Evolutionary conservation across 2,113 vertebrate species (phyloP).

Genomic region (Malaclemys terrapin): DNA sequence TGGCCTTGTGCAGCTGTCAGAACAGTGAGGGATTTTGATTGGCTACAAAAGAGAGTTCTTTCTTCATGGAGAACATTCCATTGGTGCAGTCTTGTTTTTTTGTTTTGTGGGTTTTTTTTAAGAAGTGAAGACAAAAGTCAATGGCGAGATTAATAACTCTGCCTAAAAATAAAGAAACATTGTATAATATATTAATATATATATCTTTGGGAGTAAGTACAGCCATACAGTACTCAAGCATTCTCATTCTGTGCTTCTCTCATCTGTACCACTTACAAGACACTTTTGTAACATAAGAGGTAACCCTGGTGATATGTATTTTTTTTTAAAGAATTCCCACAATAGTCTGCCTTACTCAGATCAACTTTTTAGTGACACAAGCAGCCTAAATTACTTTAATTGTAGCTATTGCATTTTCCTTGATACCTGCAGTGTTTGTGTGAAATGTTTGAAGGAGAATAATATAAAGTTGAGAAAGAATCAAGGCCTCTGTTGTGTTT

Average conservation of each 20-base stretch:
- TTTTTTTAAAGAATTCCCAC: background rate
- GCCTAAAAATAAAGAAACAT: background rate
- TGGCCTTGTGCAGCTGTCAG: constrained; percentile 21
- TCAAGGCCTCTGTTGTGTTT: background rate
- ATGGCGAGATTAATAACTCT: background rate
- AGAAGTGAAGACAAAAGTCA: background rate
- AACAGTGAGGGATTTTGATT: background rate
- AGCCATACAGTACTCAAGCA: background rate
- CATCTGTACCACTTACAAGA: background rate
- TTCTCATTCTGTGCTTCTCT: background rate
- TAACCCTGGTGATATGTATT: background rate
- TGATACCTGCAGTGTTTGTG: background rate
- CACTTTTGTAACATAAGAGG: background rate
- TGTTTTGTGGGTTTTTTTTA: background rate
- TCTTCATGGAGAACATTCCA: background rate
- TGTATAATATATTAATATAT: background rate
- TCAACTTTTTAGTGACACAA: background rate
- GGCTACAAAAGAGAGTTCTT: background rate
- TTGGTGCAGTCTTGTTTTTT: background rate
- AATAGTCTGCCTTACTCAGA: background rate
- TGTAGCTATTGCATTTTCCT: background rate
- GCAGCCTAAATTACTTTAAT: background rate
- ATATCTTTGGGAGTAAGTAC: background rate
- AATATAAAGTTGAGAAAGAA: background rate
- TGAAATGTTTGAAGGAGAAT: background rate